Evolutionary conservation across 2,113 vertebrate species (phyloP).

Genomic region (Irena cyanogastra): DNA sequence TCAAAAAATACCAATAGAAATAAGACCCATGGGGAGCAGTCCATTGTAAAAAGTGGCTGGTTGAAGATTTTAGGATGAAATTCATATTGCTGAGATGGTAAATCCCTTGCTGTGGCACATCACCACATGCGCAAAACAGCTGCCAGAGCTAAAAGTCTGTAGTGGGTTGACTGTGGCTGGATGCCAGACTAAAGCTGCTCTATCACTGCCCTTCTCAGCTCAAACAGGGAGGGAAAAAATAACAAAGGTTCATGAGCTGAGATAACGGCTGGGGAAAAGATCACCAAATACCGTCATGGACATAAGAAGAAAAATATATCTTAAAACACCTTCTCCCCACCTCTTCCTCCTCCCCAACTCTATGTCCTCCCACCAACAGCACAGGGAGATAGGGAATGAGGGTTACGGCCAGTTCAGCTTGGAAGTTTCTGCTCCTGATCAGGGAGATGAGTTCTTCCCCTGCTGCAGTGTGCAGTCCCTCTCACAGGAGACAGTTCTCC

Average conservation of each 20-base stretch:
- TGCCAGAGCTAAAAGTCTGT: not conserved
- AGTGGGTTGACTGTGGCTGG: not conserved
- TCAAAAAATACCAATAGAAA: not conserved
- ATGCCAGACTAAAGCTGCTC: not conserved
- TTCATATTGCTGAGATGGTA: not conserved
- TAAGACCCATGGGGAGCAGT: not conserved
- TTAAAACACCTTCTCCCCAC: not conserved
- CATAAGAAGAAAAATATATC: not conserved
- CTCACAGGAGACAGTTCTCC: not conserved
- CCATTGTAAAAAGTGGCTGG: not conserved
- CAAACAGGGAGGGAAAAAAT: not conserved
- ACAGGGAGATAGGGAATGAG: not conserved
- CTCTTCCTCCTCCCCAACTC: not conserved
- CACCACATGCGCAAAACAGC: fast-evolving
- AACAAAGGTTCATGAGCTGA: not conserved
- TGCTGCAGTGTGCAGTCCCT: not conserved
- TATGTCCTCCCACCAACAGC: not conserved
- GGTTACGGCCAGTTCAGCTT: not conserved
- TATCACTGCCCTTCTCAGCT: not conserved
- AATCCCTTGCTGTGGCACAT: not conserved
- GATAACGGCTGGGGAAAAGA: not conserved
- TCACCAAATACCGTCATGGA: not conserved
- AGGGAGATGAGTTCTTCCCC: not conserved
- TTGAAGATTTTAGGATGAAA: not conserved
- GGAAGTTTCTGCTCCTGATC: not conserved